These are phyloP conservation scores for Nettapus auritus DNA, from an alignment of 2,113 vertebrate species.

Conservation along the genomic window DNA sequence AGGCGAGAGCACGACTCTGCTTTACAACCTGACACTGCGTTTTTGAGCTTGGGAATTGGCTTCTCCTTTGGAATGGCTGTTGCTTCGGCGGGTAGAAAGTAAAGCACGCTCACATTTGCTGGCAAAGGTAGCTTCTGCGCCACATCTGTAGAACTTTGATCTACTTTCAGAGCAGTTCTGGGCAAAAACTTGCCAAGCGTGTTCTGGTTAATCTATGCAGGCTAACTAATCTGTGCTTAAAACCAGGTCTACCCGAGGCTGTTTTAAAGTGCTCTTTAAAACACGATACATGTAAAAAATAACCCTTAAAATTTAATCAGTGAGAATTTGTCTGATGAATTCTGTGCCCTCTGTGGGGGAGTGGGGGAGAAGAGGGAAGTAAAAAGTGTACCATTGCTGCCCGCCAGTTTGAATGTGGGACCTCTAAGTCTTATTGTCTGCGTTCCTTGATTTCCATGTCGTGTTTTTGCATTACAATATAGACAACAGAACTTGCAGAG, in stretches of 20 bases:
- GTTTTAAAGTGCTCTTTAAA: neutral
- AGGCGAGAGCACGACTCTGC: neutral
- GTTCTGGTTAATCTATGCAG: constrained; percentile 28
- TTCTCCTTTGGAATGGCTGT: neutral
- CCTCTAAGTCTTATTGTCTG: neutral
- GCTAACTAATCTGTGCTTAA: neutral
- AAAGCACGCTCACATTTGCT: neutral
- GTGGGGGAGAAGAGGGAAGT: neutral
- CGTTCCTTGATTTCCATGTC: constrained; percentile 12
- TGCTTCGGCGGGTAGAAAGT: neutral
- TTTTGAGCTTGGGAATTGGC: neutral
- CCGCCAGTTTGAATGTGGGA: neutral
- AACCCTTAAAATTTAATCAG: neutral
- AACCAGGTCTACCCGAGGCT: constrained; percentile 3
- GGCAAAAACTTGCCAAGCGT: neutral
- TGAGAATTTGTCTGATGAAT: neutral
- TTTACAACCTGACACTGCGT: neutral
- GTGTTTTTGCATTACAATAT: constrained; percentile 48
- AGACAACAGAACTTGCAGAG: constrained; percentile 57
- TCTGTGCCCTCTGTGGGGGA: neutral
- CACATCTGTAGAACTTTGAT: constrained; percentile 33
- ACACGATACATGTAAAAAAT: neutral
- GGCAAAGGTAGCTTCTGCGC: neutral
- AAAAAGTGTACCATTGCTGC: neutral
- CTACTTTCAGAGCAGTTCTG: neutral